Evolutionary conservation across 1,140 invertebrate species (phyloP).

Genomic region (Drosophila sturtevanti): DNA sequence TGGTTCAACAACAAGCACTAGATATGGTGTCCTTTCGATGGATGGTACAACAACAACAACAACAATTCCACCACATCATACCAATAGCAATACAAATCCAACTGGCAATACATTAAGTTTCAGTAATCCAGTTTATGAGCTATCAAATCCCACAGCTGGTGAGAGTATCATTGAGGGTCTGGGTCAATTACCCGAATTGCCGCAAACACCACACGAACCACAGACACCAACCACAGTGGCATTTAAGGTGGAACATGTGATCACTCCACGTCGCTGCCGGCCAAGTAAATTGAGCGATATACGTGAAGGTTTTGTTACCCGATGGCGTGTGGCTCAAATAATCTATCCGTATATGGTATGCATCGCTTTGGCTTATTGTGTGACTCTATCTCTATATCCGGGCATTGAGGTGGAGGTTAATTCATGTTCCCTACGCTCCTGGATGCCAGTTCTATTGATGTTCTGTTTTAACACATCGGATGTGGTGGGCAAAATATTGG

Average conservation of each 20-base stretch:
- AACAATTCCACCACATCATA: conserved; percentile 52
- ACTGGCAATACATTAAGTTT: conserved; percentile 71
- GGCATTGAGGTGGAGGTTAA: conserved; percentile 94
- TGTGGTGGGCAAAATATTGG: conserved; percentile 93
- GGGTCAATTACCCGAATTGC: conserved; percentile 76
- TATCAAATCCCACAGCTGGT: conserved; percentile 85
- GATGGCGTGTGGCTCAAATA: conserved; percentile 90
- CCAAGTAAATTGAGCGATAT: conserved; percentile 81
- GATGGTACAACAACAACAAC: conserved; percentile 82
- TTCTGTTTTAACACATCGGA: conserved; percentile 93
- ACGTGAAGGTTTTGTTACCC: conserved; percentile 86
- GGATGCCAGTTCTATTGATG: conserved; percentile 97
- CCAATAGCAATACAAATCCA: conserved; percentile 12
- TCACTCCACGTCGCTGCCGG: conserved; percentile 85
- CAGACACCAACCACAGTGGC: conserved; percentile 78
- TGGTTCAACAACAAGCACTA: conserved; percentile 54
- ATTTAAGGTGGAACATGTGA: conserved; percentile 92
- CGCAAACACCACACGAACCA: conserved; percentile 77
- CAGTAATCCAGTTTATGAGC: conserved; percentile 91
- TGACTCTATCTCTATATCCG: conserved; percentile 93
- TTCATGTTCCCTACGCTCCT: conserved; percentile 90
- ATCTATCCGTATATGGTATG: conserved; percentile 95
- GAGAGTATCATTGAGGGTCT: conserved; percentile 82
- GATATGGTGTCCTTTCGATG: conserved; percentile 77
- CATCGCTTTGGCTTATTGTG: conserved; percentile 93